Base-by-base conservation (phyloP, 2,888 invertebrate genomes). In the Caenorhabditis sinica region DNA sequence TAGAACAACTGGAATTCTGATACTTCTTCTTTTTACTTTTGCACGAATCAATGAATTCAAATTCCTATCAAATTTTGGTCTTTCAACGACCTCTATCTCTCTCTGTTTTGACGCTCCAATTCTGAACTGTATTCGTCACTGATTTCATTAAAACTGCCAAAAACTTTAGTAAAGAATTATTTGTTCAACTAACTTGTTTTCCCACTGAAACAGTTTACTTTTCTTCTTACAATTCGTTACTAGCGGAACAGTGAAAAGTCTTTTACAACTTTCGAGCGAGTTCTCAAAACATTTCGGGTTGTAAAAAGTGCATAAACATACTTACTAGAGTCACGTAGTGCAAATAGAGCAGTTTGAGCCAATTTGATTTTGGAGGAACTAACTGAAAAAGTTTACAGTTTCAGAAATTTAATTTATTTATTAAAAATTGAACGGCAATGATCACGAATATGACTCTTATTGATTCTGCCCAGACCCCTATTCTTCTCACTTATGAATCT, bases 111-210 rank as follows among this genome's bases (percentile, higher is more conserved):
- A 56, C 17, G 11, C 15, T 30, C n/a, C 30, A 36, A 20, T 20
- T 61, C 28, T 1, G 33, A 53, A 53, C 51, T 69, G 36, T 17
- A 11, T 11, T 69, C 68, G 68, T 53, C 33, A 69, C 23, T 68
- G 49, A 53, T 68, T 53, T 65, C 49, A 45, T 49, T 49, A 60
- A 30, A 9, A 11, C 13, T 40, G 13, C n/a, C 11, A 13, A 2
- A 49, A 49, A 49, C 56, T 28, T 40, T 40, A 40, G 40, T 40
- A 6, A 51, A 51, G 4, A 51, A 20, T 51, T 20, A n/a, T 20
- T 5, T 20, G 40, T 51, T 20, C 51, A 9, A 20, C 8, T 23
- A 51, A 36, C 30, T 61, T 61, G 61, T 61, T 61, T 61, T 51
- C 15, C 20, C n/a, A n/a, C n/a, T 51, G 51, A 51, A 51, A 51